A percentile compares a stretch with the other conserved stretches of the same genome.
phyloP scores from a whole-genome alignment of 2,113 vertebrate genomes.

The Hemichromis elongatus region DNA sequence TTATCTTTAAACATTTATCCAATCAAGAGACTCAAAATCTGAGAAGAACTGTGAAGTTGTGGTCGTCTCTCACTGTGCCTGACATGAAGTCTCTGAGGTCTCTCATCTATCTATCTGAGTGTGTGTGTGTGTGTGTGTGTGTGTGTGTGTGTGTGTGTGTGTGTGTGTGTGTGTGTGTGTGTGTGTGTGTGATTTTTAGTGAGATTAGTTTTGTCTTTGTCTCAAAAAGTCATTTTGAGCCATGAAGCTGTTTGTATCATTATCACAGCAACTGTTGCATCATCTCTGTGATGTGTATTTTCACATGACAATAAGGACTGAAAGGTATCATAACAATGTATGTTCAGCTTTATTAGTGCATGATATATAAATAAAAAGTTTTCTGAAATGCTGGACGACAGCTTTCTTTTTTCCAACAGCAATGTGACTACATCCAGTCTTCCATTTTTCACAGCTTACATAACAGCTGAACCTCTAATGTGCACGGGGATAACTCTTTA shows the following conservation, averaged over 20 bases:
- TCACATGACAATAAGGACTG: neutral
- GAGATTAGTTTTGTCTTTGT: neutral
- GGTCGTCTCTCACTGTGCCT: neutral
- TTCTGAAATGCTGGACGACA: neutral
- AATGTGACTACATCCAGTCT: neutral
- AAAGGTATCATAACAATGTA: neutral
- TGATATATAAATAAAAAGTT: neutral
- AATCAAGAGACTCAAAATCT: neutral
- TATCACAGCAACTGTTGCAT: neutral
- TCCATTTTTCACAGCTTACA: slow-evolving; percentile 10
- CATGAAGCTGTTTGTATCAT: neutral
- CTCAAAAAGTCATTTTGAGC: neutral
- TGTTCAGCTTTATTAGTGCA: neutral
- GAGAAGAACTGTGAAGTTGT: neutral
- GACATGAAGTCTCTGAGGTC: neutral
- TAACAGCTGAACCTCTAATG: slow-evolving; percentile 22
- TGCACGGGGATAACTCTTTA: neutral
- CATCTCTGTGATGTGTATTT: neutral
- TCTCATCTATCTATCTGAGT: neutral
- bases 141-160: too few relatives aligned
- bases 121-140: neutral
- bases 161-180: neutral
- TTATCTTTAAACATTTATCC: neutral
- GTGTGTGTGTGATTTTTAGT: neutral
- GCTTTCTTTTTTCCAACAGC: neutral